Conservation (phyloP, 2,888 invertebrate genomes). For the Anoplius nigerrimus region DNA sequence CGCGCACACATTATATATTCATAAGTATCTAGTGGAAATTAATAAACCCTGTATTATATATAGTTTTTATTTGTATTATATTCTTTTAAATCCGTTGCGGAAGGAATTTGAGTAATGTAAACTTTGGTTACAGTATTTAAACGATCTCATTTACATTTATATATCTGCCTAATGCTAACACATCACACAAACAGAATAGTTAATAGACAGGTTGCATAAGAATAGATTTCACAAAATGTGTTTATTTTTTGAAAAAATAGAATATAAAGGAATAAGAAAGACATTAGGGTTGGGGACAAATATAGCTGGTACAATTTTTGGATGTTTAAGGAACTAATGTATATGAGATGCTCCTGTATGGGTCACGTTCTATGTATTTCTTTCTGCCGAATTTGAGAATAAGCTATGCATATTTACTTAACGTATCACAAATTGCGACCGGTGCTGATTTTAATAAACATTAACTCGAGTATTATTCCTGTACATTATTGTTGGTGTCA, state of each 20-base stretch:
- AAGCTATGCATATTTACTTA: constrained; percentile 30
- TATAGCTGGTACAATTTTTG: too few relatives aligned
- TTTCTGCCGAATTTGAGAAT: not conserved
- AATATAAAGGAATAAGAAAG: not conserved
- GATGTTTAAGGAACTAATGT: not conserved
- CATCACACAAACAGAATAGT: constrained; percentile 20
- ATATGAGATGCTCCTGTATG: constrained; percentile 4
- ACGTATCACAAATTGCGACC: constrained; percentile 9
- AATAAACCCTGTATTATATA: not conserved
- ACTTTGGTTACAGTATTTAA: constrained; percentile 57
- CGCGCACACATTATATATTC: too few relatives aligned
- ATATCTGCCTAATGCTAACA: constrained; percentile 44
- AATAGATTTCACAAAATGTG: not conserved
- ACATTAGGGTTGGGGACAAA: too few relatives aligned
- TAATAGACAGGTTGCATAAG: not conserved
- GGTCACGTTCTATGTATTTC: not conserved
- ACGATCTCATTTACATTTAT: constrained; percentile 58
- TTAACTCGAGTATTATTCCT: too few relatives aligned
- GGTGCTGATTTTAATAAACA: constrained; percentile 31
- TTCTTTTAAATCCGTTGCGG: not conserved
- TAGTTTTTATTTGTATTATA: too few relatives aligned
- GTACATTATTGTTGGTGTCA: not conserved
- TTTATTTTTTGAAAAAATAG: constrained; percentile 1
- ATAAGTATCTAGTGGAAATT: too few relatives aligned
- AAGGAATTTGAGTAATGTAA: constrained; percentile 47